Base-by-base conservation (phyloP, 1,140 invertebrate species). In the Campoletis sonorensis region DNA sequence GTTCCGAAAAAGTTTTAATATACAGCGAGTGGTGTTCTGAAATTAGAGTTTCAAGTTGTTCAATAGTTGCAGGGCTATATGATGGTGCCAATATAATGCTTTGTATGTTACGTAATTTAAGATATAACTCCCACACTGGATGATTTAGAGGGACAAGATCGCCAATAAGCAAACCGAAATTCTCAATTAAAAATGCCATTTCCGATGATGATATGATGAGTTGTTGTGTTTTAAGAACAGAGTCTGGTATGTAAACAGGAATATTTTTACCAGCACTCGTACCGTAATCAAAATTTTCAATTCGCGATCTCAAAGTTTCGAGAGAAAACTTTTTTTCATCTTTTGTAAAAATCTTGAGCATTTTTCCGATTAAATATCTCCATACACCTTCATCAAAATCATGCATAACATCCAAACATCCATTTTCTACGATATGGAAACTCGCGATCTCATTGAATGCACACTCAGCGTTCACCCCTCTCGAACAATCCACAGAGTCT, bases 161-260 rank as follows among this genome's bases (percentile, higher is more conserved):
- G 5, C 79, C 79, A 27, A 83, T 75, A 26, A 83, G 13, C 0
- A 83, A 0, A 18, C 49, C 27, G 23, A 83, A 79, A 80, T 83
- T 54, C 18, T 40, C 3, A 23, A 80, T 37, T 23, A 83, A 71
- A 83, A 68, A 80, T 23, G 18, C 40, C 79, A 81, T 83, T 83
- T 81, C 82, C 3, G 82, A 73, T 15, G 82, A 73, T 1, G 82
- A 83, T 16, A 83, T n/a, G 18, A 71, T 81, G 10, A 83, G 40
- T 26, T 18, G 61, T 73, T 67, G 8, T 45, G 49, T 18, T 64
- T 61, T 81, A 30, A 61, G 30, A 64, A 64, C n/a, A 64, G 21
- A 72, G 4, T 4, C n/a, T 7, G 64, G 16, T 54, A 83, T 79
- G 16, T 11, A 5, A 15, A 27, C 23, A 0, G 79, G 64, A 16